Percentiles rank a stretch among this genome's conserved stretches.
phyloP scores from a whole-genome alignment of 2,113 vertebrate genomes.

The Dasyurus viverrinus region DNA sequence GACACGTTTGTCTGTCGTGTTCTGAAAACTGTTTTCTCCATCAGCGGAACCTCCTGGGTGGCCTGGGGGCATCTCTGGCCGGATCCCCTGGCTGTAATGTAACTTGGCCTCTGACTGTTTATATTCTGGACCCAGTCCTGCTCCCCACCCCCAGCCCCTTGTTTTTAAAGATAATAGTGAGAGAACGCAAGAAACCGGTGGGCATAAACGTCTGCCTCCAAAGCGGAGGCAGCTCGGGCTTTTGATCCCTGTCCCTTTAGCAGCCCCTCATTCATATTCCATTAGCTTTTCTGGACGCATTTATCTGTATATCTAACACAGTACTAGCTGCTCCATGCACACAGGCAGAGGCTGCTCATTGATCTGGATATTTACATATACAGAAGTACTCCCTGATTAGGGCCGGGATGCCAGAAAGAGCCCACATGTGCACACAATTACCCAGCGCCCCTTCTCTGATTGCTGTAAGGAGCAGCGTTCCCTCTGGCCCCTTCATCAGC shows the following conservation, averaged over 20 bases:
- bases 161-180: conserved; percentile 55
- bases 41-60: conserved; percentile 47
- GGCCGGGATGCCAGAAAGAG: conserved; percentile 43
- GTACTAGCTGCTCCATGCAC: conserved; percentile 34
- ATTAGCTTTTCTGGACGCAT: conserved; percentile 55
- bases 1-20: background rate
- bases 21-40: background rate
- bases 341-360: conserved; percentile 44
- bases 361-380: conserved; percentile 65
- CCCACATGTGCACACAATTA: conserved; percentile 59
- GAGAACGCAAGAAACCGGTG: conserved; percentile 46
- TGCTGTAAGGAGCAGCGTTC: conserved; percentile 3
- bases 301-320: conserved; percentile 57
- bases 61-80: conserved; percentile 27
- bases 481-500: conserved; percentile 18
- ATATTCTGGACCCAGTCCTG: conserved; percentile 41
- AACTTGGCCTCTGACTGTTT: conserved; percentile 56
- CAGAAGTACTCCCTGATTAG: conserved; percentile 65
- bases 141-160: background rate
- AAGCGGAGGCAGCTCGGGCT: conserved; percentile 5
- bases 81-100: conserved; percentile 53
- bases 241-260: conserved; percentile 29
- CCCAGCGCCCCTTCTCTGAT: conserved; percentile 21
- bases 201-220: conserved; percentile 33
- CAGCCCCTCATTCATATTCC: conserved; percentile 53